A percentile compares a stretch with the other conserved stretches of the same genome.
Evolutionary conservation across 2,113 vertebrate genomes (phyloP).

Genomic region (Kryptolebias marmoratus): DNA sequence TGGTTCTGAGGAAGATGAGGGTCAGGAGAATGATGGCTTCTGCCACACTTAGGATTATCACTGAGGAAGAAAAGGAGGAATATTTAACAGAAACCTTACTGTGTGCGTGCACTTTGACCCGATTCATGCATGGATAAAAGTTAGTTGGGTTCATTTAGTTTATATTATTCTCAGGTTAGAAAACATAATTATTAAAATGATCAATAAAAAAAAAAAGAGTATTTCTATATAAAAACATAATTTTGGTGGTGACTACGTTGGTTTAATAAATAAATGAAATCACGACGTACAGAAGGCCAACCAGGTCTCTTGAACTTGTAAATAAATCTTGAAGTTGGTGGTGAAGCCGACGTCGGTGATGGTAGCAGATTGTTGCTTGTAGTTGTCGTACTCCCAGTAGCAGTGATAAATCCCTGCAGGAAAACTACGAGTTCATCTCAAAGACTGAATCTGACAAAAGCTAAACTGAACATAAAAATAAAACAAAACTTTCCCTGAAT

Average conservation of each 20-base stretch:
- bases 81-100: neutral
- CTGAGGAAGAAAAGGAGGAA: constrained; percentile 45
- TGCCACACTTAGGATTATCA: constrained; percentile 83
- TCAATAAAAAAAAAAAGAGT: too few relatives aligned
- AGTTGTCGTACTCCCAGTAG: constrained; percentile 82
- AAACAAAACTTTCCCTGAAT: too few relatives aligned
- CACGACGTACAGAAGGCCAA: constrained; percentile 86
- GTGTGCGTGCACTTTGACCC: too few relatives aligned
- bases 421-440: neutral
- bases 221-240: too few relatives aligned
- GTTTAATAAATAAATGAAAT: neutral
- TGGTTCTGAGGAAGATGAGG: constrained; percentile 85
- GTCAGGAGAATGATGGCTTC: constrained; percentile 85
- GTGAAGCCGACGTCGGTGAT: constrained; percentile 83
- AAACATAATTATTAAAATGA: too few relatives aligned
- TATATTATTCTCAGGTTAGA: too few relatives aligned
- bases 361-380: constrained; percentile 60
- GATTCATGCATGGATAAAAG: too few relatives aligned
- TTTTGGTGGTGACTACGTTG: too few relatives aligned
- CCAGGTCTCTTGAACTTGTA: constrained; percentile 89
- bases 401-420: constrained; percentile 88
- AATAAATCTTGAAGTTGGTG: constrained; percentile 81
- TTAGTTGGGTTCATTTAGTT: too few relatives aligned
- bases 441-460: neutral
- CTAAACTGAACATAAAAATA: too few relatives aligned